Evolutionary conservation across 1,140 invertebrate genomes (phyloP), one percentile per base, ranked within the genome.

Genomic region (Aphaenogaster rudis): DNA sequence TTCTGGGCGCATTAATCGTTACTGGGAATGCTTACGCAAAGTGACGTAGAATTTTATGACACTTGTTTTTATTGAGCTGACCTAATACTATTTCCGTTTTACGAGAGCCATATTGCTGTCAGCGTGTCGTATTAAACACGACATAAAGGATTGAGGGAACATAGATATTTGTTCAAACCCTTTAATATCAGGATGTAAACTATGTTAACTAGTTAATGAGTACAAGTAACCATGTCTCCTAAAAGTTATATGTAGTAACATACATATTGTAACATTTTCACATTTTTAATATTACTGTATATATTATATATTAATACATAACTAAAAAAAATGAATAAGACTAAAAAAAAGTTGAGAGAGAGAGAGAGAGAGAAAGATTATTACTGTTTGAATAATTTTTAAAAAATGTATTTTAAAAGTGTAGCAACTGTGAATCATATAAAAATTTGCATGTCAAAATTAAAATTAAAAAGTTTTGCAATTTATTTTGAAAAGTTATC

Each of bases 51-150:
- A 76, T 84, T 84, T 84, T 76, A 63, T 76, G 7, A 48, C 33
- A 84, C n/a, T 61, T 82, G 54, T 48, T 84, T 84, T 84, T 63
- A 76, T 61, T 42, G 17, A 61, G 28, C 69, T 84, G 69, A 76
- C 80, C 69, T 63, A 63, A 82, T 74, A 52, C 69, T 84, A 82
- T 82, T 84, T 84, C 13, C 33, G 54, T 84, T 84, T 84, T 76
- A 76, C 28, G 28, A 61, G 42, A 84, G 8, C 69, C 69, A 76
- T 61, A 61, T 74, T 63, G 69, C 67, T 71, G 64, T 81, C 52
- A 13, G 21, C 7, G 17, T 45, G 11, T 57, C 21, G 21, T 84
- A n/a, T 84, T 84, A 61, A 61, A 82, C 7, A 42, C 50, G 39
- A 50, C n/a, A 21, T 74, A 50, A 74, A 84, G 13, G 17, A 15